Percentiles rank a stretch among this genome's conserved stretches.
Conservation (phyloP, 2,113 vertebrate genomes). For the Odocoileus hemionus region DNA sequence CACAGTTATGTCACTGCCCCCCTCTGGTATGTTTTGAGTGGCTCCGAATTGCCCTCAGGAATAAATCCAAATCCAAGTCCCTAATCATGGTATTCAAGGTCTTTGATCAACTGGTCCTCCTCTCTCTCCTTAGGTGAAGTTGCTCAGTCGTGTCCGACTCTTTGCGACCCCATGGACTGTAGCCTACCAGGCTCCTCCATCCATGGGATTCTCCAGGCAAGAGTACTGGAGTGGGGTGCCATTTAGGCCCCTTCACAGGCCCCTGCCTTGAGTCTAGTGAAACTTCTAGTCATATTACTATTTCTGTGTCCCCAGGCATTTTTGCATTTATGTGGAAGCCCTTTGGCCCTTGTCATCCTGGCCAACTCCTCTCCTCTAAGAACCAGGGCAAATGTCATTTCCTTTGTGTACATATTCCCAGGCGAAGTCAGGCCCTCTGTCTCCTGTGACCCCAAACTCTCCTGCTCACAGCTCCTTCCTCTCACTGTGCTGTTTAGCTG, state of each 20-base stretch:
- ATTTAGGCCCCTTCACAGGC: neutral
- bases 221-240: too few relatives aligned
- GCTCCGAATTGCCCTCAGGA: neutral
- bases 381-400: constrained; percentile 40
- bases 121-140: neutral
- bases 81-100: neutral
- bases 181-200: too few relatives aligned
- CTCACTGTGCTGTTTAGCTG: neutral
- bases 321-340: neutral
- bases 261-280: neutral
- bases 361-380: neutral
- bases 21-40: neutral
- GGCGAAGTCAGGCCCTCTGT: neutral
- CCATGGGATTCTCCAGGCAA: too few relatives aligned
- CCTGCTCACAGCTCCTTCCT: neutral
- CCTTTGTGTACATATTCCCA: constrained; percentile 46
- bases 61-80: neutral
- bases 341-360: neutral
- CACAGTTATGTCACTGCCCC: neutral
- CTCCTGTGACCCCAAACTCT: neutral
- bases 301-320: neutral
- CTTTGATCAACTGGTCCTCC: neutral
- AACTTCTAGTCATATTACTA: neutral
- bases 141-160: too few relatives aligned
- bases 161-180: too few relatives aligned